Evolutionary conservation across 2,113 vertebrate species (phyloP).

Genomic region (Butastur rufipennis): DNA sequence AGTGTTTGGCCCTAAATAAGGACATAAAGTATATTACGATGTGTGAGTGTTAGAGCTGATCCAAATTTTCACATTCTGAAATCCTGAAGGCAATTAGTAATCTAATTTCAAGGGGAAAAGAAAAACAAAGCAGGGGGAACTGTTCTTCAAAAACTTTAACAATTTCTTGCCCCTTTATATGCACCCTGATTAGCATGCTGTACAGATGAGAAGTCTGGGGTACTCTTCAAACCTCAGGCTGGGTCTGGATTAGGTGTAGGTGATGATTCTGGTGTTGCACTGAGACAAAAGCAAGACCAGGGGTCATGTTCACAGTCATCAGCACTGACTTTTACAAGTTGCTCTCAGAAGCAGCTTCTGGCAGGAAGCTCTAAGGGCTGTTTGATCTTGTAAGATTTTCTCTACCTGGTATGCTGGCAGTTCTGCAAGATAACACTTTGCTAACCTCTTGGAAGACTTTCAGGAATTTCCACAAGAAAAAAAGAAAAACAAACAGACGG

Average conservation of each 20-base stretch:
- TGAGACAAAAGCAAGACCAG: not conserved
- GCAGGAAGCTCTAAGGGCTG: not conserved
- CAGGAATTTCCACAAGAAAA: not conserved
- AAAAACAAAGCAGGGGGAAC: fast-evolving
- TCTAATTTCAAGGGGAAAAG: not conserved
- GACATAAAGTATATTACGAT: not conserved
- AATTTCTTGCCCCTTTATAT: not conserved
- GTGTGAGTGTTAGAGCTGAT: not conserved
- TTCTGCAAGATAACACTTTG: not conserved
- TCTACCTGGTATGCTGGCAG: not conserved
- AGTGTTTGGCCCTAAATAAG: not conserved
- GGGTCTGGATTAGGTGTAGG: not conserved
- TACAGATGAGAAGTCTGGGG: not conserved
- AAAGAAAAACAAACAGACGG: not conserved
- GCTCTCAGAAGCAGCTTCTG: not conserved
- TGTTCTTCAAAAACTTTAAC: not conserved
- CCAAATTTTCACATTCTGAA: not conserved
- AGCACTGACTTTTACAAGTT: not conserved
- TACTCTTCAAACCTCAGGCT: not conserved
- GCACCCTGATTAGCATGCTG: not conserved
- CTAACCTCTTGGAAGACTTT: not conserved
- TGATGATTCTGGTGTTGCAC: not conserved
- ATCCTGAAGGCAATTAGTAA: not conserved
- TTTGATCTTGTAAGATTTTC: not conserved
- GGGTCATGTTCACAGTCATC: not conserved